phyloP scores from a whole-genome alignment of 2,113 vertebrate species.

The Lathamus discolor region DNA sequence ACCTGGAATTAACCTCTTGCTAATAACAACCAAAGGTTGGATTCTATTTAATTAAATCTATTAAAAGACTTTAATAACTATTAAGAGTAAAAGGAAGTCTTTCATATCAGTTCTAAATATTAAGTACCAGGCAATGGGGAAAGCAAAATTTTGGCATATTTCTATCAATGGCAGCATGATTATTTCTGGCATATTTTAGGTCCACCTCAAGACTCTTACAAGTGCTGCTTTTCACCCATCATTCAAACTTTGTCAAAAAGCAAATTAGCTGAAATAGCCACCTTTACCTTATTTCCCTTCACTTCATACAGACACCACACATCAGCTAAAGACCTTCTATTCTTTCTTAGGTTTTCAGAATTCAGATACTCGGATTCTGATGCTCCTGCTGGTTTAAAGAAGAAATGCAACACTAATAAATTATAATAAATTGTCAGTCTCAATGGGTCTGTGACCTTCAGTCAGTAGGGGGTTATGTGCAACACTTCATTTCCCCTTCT shows the following conservation, averaged over 20 bases:
- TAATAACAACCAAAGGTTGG: neutral
- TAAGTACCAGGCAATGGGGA: neutral
- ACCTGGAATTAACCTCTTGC: neutral
- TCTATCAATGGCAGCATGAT: neutral
- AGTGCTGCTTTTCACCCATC: neutral
- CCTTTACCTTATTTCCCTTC: neutral
- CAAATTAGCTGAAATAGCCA: neutral
- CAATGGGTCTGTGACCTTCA: conserved; percentile 74
- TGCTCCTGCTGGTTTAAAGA: conserved; percentile 73
- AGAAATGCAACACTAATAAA: conserved; percentile 79
- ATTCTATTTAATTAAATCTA: neutral
- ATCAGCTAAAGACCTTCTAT: conserved; percentile 25
- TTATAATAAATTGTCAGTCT: conserved; percentile 78
- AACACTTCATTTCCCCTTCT: conserved; percentile 70
- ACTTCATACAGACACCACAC: neutral
- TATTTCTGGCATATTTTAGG: neutral
- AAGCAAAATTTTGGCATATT: neutral
- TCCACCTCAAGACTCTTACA: neutral
- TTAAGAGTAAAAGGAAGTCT: neutral
- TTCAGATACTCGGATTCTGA: conserved; percentile 63
- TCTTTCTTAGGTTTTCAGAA: conserved; percentile 56
- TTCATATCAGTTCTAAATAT: neutral
- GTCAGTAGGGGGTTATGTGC: conserved; percentile 69
- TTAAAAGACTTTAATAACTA: neutral
- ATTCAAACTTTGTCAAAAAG: neutral